phyloP scores from a whole-genome alignment of 2,113 vertebrate species.

The Otocyon megalotis region DNA sequence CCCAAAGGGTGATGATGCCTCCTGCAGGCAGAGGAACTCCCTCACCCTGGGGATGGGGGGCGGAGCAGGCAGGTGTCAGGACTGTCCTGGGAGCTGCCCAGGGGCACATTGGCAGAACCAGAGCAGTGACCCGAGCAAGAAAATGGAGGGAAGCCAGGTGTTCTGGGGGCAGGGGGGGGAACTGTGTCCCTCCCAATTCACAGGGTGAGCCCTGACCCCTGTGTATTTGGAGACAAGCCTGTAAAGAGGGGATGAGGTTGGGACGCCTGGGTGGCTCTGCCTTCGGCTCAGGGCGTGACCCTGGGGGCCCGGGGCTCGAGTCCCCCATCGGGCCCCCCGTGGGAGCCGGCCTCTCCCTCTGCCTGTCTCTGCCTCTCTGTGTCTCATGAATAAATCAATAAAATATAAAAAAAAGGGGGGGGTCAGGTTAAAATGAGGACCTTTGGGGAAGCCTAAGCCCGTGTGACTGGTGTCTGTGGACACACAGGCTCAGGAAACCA shows the following conservation, averaged over 20 bases:
- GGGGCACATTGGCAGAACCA: not conserved
- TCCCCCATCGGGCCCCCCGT: too few species aligned
- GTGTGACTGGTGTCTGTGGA: not conserved
- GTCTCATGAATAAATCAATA: too few species aligned
- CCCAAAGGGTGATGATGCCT: not conserved
- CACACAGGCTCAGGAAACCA: not conserved
- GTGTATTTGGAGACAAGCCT: not conserved
- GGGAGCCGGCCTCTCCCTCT: too few species aligned
- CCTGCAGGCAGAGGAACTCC: not conserved
- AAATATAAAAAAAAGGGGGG: not conserved
- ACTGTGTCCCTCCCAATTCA: not conserved
- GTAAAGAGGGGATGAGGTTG: not conserved
- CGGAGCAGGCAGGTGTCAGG: not conserved
- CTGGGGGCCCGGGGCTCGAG: too few species aligned
- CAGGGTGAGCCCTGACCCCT: not conserved
- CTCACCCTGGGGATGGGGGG: not conserved
- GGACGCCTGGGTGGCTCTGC: too few species aligned
- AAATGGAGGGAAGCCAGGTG: not conserved
- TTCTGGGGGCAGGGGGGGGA: not conserved
- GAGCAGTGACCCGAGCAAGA: not conserved
- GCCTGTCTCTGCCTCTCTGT: too few species aligned
- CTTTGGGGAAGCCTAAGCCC: fast-evolving
- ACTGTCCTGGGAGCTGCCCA: not conserved
- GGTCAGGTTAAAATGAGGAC: not conserved
- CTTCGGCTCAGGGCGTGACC: too few species aligned